Percentiles rank a stretch among this genome's conserved stretches.
Conservation (phyloP, 2,113 vertebrate species). For the Agapornis roseicollis region DNA sequence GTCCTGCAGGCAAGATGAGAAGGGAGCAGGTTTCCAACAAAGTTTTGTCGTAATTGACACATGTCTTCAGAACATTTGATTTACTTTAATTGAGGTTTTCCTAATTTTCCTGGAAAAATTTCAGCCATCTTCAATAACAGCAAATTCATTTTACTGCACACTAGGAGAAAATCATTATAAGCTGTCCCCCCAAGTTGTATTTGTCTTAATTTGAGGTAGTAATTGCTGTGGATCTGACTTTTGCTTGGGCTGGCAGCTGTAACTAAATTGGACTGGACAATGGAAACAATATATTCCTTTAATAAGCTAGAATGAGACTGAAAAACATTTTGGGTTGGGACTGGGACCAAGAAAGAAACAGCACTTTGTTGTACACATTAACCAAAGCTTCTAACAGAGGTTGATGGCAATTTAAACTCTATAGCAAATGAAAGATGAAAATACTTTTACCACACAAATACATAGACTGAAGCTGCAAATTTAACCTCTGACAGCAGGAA, state of each 20-base stretch:
- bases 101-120: neutral
- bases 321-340: neutral
- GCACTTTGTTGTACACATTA: neutral
- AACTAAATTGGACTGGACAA: neutral
- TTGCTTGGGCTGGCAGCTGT: neutral
- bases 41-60: neutral
- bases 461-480: neutral
- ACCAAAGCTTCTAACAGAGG: neutral
- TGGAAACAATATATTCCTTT: slow-evolving; percentile 3
- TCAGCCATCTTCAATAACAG: neutral
- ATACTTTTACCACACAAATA: neutral
- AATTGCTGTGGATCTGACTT: neutral
- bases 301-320: neutral
- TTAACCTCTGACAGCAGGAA: neutral
- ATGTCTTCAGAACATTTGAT: neutral
- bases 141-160: neutral
- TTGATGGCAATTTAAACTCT: neutral
- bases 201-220: slow-evolving; percentile 21
- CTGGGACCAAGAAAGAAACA: neutral
- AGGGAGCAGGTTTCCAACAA: neutral
- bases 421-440: neutral
- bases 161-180: neutral
- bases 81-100: neutral
- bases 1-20: neutral
- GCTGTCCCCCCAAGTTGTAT: neutral